phyloP scores from a whole-genome alignment of 1,140 invertebrate species.

The Anastrepha obliqua region DNA sequence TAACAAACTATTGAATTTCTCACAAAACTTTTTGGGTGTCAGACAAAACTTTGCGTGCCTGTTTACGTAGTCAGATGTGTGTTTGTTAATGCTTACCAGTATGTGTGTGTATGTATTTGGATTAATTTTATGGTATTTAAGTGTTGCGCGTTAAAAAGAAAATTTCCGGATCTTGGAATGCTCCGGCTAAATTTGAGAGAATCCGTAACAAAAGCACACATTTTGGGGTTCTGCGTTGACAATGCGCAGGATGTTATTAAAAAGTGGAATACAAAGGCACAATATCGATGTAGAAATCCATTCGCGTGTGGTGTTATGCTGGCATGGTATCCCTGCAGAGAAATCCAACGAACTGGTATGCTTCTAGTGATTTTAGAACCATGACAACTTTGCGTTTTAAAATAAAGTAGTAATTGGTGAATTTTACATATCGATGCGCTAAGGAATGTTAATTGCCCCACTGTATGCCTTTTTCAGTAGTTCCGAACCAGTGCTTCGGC shows the following conservation, averaged over 20 bases:
- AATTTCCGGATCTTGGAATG: slow-evolving; percentile 37
- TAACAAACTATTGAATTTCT: slow-evolving; percentile 44
- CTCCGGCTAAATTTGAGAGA: slow-evolving; percentile 18
- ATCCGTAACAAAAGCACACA: slow-evolving; percentile 15
- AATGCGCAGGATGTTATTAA: slow-evolving; percentile 54
- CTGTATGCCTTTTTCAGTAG: neutral
- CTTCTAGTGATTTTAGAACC: no score
- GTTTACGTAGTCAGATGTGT: neutral
- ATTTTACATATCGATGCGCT: no score
- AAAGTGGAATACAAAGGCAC: neutral
- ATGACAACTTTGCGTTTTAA: no score
- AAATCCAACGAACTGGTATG: no score
- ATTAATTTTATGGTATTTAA: slow-evolving; percentile 36
- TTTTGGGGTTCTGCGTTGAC: slow-evolving; percentile 26
- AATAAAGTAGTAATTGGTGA: no score
- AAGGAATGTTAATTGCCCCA: no score
- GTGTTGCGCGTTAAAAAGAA: slow-evolving; percentile 48
- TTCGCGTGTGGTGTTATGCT: neutral
- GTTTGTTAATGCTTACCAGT: neutral
- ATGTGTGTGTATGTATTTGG: neutral
- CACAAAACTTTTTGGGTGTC: slow-evolving; percentile 24
- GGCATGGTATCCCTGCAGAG: no score
- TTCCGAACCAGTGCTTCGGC: neutral
- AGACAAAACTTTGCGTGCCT: neutral
- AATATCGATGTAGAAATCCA: neutral